Evolutionary conservation across 2,888 invertebrate genomes (phyloP).

Genomic region (Tortricodes alternella): DNA sequence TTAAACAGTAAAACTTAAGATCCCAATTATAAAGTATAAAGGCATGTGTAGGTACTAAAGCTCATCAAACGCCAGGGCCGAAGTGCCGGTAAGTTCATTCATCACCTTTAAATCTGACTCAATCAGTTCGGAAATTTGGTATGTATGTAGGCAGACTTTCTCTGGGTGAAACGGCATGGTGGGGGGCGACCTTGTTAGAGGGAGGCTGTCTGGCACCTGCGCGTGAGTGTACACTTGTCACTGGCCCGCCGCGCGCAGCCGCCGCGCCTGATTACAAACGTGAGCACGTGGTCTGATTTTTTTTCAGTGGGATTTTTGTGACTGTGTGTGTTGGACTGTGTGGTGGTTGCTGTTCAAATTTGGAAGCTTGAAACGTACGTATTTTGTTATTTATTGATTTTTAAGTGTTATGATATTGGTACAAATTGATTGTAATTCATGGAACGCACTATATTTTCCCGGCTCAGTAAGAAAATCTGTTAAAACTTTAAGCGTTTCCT

Average conservation of each 20-base stretch:
- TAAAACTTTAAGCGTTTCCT: too few relatives aligned
- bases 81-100: conserved; percentile 18
- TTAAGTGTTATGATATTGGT: background rate
- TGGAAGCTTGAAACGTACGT: conserved; percentile 29
- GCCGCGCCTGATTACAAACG: conserved; percentile 58
- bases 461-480: too few relatives aligned
- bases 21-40: background rate
- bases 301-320: conserved; percentile 33
- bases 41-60: background rate
- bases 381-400: conserved; percentile 4
- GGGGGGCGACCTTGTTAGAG: conserved; percentile 79
- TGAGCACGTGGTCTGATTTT: conserved; percentile 58
- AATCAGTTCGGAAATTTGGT: conserved; percentile 80
- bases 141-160: conserved; percentile 83
- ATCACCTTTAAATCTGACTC: conserved; percentile 56
- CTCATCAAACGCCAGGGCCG: conserved; percentile 11
- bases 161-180: conserved; percentile 74
- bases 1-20: too few relatives aligned
- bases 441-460: too few relatives aligned
- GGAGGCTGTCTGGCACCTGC: conserved; percentile 76
- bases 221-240: conserved; percentile 71
- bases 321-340: conserved; percentile 31
- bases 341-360: conserved; percentile 26
- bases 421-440: too few relatives aligned
- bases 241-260: conserved; percentile 66